Evolutionary conservation across 2,888 invertebrate species (phyloP).

Genomic region (Apamea anceps): DNA sequence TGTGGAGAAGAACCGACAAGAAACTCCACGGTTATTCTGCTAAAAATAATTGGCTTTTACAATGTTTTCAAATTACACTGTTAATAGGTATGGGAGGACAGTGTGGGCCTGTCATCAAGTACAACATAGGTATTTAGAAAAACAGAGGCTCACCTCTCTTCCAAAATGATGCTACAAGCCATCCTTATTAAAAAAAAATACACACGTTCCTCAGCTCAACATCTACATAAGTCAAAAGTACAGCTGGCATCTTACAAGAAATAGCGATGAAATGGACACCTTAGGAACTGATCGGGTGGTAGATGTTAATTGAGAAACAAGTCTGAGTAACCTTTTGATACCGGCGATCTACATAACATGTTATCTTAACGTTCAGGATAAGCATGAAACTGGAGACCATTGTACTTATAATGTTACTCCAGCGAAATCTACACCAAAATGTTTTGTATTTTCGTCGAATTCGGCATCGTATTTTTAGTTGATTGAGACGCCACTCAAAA

Average conservation of each 20-base stretch:
- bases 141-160: too few relatives aligned
- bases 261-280: not conserved
- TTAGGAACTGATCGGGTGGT: not conserved
- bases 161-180: too few relatives aligned
- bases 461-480: not conserved
- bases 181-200: not conserved
- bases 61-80: not conserved
- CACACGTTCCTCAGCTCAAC: not conserved
- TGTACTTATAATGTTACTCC: too few relatives aligned
- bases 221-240: not conserved
- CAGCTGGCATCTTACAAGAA: not conserved
- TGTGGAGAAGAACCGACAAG: not conserved
- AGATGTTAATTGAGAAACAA: slow-evolving; percentile 13
- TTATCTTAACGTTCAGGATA: not conserved
- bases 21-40: not conserved
- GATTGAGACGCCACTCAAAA: not conserved
- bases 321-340: not conserved
- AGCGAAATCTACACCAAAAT: not conserved
- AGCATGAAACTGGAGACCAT: not conserved
- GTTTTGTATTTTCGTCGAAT: not conserved
- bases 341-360: not conserved
- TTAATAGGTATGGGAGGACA: not conserved
- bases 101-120: not conserved
- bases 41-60: not conserved
- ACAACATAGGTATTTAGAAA: not conserved